Base-by-base conservation (phyloP, 2,797 vertebrate genomes). In the Stomatorhinus walkeri region DNA sequence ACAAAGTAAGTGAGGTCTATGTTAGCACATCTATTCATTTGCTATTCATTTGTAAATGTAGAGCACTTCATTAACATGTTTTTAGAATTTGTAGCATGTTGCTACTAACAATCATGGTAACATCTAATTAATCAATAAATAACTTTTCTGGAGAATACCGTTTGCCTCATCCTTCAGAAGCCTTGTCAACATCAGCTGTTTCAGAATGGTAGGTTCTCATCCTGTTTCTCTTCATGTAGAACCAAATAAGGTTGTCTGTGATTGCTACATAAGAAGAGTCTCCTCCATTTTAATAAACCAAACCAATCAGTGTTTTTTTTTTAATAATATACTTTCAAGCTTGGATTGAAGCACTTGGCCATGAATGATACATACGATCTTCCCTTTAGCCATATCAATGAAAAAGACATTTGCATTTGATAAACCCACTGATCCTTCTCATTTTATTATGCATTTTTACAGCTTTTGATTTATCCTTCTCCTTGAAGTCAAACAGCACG, bases 361-460 rank as follows among this genome's bases (percentile, higher is more conserved):
- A 85, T 64, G 56, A 51, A 64, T n/a, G 14, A 89, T 61, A 64
- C 83, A 76, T 68, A 28, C n/a, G 1, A 28, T 22, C 28, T 86
- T 24, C 28, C 19, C 36, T 68, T 68, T 46, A 86, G 64, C 48
- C 48, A 68, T 28, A 86, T 68, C 28, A 68, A 24, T 59, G 61
- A 59, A 89, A 49, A 32, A 48, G 10, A 76, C 46, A n/a, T 40
- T 48, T 89, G 56, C 59, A 87, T 87, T 56, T 87, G 49, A 49
- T 14, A 85, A 85, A 46, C 83, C 46, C 46, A 28, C 9, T 85
- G 24, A 22, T 46, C 49, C 10, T n/a, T 24, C 4, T 32, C 16
- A 54, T n/a, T 56, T 59, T 32, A 36, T 54, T 32, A 56, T 54
- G 85, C 48, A 51, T 87, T 56, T 86, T 56, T 56, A 61, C 12